Evolutionary conservation across 2,888 invertebrate genomes (phyloP).

Genomic region (Conomelus anceps): DNA sequence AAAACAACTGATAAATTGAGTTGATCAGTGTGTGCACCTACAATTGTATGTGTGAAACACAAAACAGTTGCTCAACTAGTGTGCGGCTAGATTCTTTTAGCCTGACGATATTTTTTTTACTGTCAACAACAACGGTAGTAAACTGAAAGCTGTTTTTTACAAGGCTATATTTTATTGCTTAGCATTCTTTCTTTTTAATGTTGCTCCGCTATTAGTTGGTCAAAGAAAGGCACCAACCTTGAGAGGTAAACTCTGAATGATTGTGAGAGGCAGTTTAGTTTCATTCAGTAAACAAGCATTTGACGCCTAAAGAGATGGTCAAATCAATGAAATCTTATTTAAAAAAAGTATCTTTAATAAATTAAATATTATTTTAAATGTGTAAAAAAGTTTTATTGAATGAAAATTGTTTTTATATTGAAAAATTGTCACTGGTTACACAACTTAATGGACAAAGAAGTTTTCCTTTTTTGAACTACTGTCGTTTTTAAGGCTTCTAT

Average conservation of each 20-base stretch:
- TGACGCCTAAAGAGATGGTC: neutral
- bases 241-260: neutral
- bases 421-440: no score
- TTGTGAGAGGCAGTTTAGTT: neutral
- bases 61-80: neutral
- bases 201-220: neutral
- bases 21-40: neutral
- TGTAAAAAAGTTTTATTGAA: no score
- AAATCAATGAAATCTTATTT: no score
- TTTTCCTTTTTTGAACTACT: no score
- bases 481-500: no score
- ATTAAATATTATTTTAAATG: no score
- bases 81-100: neutral
- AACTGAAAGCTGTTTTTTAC: neutral
- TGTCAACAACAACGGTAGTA: neutral
- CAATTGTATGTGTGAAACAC: neutral
- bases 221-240: neutral
- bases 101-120: neutral
- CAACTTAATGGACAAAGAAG: no score
- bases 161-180: neutral
- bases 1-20: no score
- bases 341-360: no score
- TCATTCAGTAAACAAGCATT: neutral
- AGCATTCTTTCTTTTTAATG: neutral
- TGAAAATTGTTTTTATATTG: no score